Percentiles rank a stretch among this genome's conserved stretches.
Conservation (phyloP, 1,140 invertebrate species). For the Oncopeltus fasciatus region DNA sequence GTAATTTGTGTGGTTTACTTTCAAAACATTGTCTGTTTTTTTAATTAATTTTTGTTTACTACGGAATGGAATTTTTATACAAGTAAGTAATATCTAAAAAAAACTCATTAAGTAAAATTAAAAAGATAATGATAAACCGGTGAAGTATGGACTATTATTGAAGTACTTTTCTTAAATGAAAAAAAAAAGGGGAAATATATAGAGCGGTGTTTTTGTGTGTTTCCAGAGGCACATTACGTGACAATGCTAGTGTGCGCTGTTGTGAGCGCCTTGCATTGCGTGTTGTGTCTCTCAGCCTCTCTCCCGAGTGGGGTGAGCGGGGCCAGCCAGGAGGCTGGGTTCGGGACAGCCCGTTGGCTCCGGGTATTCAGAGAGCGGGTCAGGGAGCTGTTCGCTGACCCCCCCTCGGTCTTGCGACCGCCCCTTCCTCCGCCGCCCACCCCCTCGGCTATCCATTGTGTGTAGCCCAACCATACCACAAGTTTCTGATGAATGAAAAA, state of each 20-base stretch:
- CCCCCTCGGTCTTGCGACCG: not conserved
- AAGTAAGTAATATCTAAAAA: not conserved
- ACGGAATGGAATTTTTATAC: no score
- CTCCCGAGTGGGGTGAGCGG: not conserved
- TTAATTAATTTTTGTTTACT: no score
- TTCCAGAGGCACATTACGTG: slow-evolving; percentile 12
- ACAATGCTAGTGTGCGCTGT: slow-evolving; percentile 9
- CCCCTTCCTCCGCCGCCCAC: not conserved
- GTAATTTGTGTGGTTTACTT: no score
- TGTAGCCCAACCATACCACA: no score
- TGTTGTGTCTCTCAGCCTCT: slow-evolving; percentile 9
- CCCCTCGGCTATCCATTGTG: not conserved
- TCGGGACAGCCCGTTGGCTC: no score
- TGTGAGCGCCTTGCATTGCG: slow-evolving; percentile 10
- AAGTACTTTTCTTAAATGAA: no score
- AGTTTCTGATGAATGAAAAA: no score
- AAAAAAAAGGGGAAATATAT: not conserved
- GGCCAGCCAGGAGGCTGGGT: no score
- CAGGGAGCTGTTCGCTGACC: no score
- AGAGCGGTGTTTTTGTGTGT: slow-evolving; percentile 9
- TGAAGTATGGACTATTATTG: no score
- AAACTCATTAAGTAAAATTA: not conserved
- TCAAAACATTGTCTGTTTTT: no score
- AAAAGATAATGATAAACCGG: not conserved
- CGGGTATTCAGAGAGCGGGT: no score